A percentile compares a stretch with the other conserved stretches of the same genome.
Evolutionary conservation across 1,140 invertebrate species (phyloP).

Genomic region (Micrasema minimum): DNA sequence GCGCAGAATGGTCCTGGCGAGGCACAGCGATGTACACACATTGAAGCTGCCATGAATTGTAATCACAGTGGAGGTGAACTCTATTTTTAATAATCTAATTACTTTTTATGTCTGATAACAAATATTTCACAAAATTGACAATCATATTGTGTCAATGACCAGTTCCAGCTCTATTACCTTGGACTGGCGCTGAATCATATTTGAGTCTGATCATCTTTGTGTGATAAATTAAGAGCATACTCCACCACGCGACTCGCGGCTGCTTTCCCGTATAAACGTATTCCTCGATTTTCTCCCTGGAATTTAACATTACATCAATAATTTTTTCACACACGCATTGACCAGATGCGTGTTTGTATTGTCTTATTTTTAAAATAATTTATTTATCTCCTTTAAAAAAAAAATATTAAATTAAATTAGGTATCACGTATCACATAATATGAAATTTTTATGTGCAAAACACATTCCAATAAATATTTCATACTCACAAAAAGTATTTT

Average conservation of each 20-base stretch:
- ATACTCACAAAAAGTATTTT: no score
- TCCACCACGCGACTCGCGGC: no score
- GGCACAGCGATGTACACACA: constrained; percentile 70
- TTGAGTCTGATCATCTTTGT: neutral
- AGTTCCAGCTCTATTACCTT: neutral
- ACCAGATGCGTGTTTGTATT: no score
- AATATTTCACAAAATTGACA: neutral
- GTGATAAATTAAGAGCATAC: no score
- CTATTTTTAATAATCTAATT: neutral
- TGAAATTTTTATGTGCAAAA: neutral
- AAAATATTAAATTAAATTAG: neutral
- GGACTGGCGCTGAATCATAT: neutral
- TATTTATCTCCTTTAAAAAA: no score
- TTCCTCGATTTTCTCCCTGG: no score
- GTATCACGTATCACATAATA: neutral
- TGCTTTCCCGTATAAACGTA: no score
- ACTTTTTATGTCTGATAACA: neutral
- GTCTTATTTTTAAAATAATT: no score
- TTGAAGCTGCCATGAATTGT: constrained; percentile 75
- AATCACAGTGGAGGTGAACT: constrained; percentile 41
- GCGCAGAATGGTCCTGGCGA: constrained; percentile 38
- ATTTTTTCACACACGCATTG: no score
- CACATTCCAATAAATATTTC: no score
- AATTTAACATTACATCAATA: no score
- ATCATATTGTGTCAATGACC: neutral